Conservation (phyloP, 2,113 vertebrate species). For the Xenus cinereus region DNA sequence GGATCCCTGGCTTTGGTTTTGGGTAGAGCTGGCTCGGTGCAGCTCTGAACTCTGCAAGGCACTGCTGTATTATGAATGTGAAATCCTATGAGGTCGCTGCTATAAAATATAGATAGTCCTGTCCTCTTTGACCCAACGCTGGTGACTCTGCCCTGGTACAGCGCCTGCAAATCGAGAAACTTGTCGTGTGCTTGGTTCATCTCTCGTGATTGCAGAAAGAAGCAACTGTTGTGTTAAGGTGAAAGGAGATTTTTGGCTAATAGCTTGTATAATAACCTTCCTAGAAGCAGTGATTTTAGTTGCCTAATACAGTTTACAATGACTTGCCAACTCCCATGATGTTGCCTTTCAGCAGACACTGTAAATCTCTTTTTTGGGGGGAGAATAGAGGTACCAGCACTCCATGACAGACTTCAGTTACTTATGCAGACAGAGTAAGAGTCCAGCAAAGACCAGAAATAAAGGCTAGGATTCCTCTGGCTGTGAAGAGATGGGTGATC, state of each 20-base stretch:
- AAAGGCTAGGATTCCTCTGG: background rate
- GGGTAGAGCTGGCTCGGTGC: rapidly evolving
- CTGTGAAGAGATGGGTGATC: background rate
- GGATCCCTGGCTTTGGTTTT: background rate
- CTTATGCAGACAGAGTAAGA: rapidly evolving
- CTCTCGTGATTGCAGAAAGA: background rate
- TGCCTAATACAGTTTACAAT: background rate
- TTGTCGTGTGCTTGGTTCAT: background rate
- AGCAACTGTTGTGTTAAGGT: background rate
- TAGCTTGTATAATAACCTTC: background rate
- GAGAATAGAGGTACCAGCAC: background rate
- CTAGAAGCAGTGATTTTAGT: background rate
- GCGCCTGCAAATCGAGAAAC: background rate
- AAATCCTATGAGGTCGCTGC: background rate
- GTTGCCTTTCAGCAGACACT: background rate
- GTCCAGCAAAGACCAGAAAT: background rate
- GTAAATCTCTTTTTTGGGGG: background rate
- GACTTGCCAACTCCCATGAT: background rate
- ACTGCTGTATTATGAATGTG: background rate
- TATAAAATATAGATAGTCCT: background rate
- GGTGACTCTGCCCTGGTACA: background rate
- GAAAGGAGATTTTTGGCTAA: background rate
- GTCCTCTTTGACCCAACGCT: background rate
- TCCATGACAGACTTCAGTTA: background rate
- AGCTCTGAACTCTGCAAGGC: background rate